A percentile compares a stretch with the other conserved stretches of the same genome.
phyloP scores from a whole-genome alignment of 2,113 vertebrate genomes.

The Hippoglossus stenolepis region DNA sequence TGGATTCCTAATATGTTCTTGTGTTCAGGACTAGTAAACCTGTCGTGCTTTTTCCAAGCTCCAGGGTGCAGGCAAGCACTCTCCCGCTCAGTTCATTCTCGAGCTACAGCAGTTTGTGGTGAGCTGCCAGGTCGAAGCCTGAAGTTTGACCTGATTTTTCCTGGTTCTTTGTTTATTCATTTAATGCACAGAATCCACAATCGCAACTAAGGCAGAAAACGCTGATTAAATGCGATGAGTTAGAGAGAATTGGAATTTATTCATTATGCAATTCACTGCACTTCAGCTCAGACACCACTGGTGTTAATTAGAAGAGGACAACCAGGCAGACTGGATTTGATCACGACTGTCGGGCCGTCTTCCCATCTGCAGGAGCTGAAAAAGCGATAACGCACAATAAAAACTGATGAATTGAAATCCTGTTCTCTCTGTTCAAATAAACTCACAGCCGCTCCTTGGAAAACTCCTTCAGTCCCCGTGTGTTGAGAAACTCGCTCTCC shows the following conservation, averaged over 20 bases:
- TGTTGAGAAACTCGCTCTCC: slow-evolving; percentile 24
- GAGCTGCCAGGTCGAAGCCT: slow-evolving; percentile 52
- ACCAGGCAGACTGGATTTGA: slow-evolving; percentile 22
- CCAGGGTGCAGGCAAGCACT: slow-evolving; percentile 55
- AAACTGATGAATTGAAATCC: slow-evolving; percentile 4
- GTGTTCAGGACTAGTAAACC: slow-evolving; percentile 67
- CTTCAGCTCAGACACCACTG: slow-evolving; percentile 14
- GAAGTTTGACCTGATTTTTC: slow-evolving; percentile 42
- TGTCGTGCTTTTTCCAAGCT: slow-evolving; percentile 62
- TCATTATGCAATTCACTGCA: slow-evolving; percentile 14
- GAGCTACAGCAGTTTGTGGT: slow-evolving; percentile 29
- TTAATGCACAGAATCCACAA: slow-evolving; percentile 28
- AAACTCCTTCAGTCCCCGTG: background rate
- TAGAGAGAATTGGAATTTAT: background rate
- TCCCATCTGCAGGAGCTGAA: slow-evolving; percentile 13
- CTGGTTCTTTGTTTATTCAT: slow-evolving; percentile 28
- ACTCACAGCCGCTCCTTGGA: slow-evolving; percentile 17
- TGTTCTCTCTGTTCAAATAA: slow-evolving; percentile 13
- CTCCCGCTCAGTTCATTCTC: slow-evolving; percentile 36
- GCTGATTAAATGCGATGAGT: too few species aligned
- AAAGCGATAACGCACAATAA: slow-evolving; percentile 28
- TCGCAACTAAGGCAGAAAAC: background rate
- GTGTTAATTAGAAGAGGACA: slow-evolving; percentile 40
- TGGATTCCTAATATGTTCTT: slow-evolving; percentile 64
- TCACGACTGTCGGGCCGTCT: slow-evolving; percentile 29